These are phyloP conservation scores for Tyrannus savana DNA, from an alignment of 2,113 vertebrate genomes.

Conservation along the genomic window DNA sequence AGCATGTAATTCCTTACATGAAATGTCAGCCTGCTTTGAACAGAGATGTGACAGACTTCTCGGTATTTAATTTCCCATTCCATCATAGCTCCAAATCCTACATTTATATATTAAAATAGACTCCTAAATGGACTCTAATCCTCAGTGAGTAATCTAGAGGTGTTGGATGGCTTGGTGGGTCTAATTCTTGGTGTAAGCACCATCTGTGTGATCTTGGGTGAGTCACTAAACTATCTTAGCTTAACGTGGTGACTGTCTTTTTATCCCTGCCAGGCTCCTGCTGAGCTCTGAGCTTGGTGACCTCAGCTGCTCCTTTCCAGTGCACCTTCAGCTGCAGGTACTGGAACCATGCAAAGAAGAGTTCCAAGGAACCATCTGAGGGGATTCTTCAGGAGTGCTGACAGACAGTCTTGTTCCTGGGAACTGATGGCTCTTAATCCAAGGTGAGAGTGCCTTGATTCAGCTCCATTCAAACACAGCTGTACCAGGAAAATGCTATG, in stretches of 20 bases:
- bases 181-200: neutral
- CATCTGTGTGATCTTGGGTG: neutral
- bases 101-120: slow-evolving; percentile 9
- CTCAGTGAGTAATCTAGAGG: neutral
- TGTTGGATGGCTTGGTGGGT: neutral
- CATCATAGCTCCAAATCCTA: neutral
- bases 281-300: neutral
- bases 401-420: neutral
- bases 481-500: neutral
- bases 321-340: neutral
- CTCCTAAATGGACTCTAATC: neutral
- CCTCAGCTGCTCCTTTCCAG: neutral
- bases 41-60: slow-evolving; percentile 12
- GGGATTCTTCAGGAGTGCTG: neutral
- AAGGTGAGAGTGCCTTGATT: neutral
- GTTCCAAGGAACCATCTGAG: neutral
- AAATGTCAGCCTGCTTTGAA: slow-evolving; percentile 50
- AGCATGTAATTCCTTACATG: slow-evolving; percentile 49
- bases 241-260: neutral
- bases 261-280: neutral
- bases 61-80: slow-evolving; percentile 17
- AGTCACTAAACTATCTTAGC: neutral
- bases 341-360: neutral
- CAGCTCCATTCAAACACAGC: neutral
- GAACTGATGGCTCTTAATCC: neutral